Evolutionary conservation across 2,113 vertebrate genomes (phyloP).

Genomic region (Echinops telfairi): DNA sequence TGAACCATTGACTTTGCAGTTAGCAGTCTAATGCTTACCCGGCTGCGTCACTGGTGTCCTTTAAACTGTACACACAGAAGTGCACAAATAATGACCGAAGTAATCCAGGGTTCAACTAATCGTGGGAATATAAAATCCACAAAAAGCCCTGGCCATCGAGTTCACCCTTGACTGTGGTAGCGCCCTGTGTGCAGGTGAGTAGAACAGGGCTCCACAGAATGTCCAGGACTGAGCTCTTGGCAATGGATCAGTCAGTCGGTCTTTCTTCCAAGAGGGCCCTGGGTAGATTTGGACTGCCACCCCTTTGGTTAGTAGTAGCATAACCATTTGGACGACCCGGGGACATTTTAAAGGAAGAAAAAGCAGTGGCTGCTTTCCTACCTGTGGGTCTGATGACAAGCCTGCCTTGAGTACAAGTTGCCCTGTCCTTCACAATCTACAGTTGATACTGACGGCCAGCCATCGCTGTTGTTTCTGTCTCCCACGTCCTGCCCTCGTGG

Average conservation of each 20-base stretch:
- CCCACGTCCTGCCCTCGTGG: background rate
- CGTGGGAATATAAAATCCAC: background rate
- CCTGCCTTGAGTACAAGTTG: background rate
- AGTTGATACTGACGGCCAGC: background rate
- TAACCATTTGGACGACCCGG: background rate
- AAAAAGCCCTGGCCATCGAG: background rate
- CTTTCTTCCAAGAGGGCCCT: too few relatives aligned
- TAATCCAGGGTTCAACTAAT: background rate
- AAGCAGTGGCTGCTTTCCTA: background rate
- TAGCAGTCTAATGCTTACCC: too few relatives aligned
- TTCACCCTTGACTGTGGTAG: background rate
- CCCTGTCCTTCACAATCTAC: accelerated
- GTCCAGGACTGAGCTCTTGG: background rate
- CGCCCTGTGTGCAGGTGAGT: too few relatives aligned
- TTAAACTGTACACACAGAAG: background rate
- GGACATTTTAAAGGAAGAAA: background rate
- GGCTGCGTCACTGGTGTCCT: too few relatives aligned
- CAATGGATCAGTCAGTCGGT: background rate
- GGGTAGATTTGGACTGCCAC: background rate
- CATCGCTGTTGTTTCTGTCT: background rate
- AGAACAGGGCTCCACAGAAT: background rate
- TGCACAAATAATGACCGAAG: background rate
- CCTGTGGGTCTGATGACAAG: background rate
- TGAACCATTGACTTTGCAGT: too few relatives aligned
- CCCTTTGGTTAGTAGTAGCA: background rate